Percentiles rank a stretch among this genome's conserved stretches.
phyloP scores from a whole-genome alignment of 2,888 invertebrate genomes.

The Megaustenia siamemsis region DNA sequence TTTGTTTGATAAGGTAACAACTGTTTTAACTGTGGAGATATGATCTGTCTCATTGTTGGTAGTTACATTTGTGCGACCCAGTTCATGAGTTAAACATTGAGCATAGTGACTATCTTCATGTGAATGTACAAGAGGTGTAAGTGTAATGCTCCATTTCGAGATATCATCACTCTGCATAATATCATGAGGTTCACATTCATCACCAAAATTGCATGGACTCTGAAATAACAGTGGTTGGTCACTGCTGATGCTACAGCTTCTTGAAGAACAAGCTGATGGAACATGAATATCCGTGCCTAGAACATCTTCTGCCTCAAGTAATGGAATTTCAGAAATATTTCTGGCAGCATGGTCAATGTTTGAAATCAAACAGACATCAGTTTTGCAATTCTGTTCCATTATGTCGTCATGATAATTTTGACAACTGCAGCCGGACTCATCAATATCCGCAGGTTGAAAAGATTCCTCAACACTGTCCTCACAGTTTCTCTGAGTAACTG shows the following conservation, averaged over 20 bases:
- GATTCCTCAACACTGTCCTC: not conserved
- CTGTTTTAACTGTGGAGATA: not conserved
- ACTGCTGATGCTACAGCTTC: conserved; percentile 43
- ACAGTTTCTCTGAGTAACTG: not conserved
- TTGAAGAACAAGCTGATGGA: conserved; percentile 16
- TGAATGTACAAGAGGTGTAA: not conserved
- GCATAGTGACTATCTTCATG: not conserved
- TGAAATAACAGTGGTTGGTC: conserved; percentile 36
- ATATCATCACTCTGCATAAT: not conserved
- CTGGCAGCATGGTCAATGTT: not conserved
- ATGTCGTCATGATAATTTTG: not conserved
- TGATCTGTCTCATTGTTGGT: not conserved
- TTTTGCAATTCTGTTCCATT: not conserved
- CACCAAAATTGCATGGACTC: not conserved
- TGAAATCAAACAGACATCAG: not conserved
- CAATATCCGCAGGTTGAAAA: not conserved
- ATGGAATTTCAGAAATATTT: not conserved
- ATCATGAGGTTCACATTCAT: not conserved
- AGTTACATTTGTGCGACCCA: not conserved
- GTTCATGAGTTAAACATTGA: not conserved
- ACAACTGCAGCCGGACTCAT: not conserved
- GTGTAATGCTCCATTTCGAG: not conserved
- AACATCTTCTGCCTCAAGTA: not conserved
- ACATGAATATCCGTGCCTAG: not conserved
- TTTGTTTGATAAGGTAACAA: conserved; percentile 11